These are phyloP conservation scores for Myotis findleyi DNA, from an alignment of 2,797 vertebrate genomes.

Conservation along the genomic window DNA sequence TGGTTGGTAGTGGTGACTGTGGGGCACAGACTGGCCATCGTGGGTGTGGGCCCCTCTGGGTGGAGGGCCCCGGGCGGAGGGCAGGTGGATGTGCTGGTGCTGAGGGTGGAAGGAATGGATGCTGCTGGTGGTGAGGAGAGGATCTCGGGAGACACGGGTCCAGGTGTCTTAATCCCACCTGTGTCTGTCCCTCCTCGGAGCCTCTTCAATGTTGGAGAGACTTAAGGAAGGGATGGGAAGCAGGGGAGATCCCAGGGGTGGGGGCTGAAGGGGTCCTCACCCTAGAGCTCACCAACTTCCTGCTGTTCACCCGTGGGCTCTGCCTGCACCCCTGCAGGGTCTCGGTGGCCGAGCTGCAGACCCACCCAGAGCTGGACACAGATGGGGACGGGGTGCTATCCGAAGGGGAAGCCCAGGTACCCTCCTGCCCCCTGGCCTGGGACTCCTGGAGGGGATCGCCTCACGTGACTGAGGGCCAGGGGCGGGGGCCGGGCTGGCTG, in stretches of 20 bases:
- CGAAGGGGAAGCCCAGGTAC: slow-evolving; percentile 92
- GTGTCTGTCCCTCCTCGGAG: background rate
- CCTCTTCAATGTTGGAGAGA: too few relatives aligned
- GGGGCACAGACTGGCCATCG: rapidly evolving
- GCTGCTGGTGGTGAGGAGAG: too few relatives aligned
- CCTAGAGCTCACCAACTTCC: background rate
- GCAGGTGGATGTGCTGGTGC: background rate
- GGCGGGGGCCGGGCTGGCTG: background rate
- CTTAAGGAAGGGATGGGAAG: background rate
- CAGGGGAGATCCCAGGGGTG: rapidly evolving
- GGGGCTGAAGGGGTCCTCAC: background rate
- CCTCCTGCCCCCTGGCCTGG: background rate
- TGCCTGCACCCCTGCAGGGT: slow-evolving; percentile 85
- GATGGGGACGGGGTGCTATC: slow-evolving; percentile 91
- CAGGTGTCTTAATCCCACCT: background rate
- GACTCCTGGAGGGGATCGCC: background rate
- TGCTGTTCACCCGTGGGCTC: background rate
- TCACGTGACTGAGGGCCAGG: background rate
- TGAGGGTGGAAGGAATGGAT: background rate
- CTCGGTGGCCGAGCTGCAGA: slow-evolving; percentile 89
- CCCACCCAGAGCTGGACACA: slow-evolving; percentile 91
- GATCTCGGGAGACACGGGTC: background rate
- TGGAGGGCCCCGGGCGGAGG: background rate
- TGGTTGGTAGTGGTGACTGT: too few relatives aligned
- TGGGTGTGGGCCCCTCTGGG: background rate